Percentiles rank a stretch among this genome's conserved stretches.
Evolutionary conservation across 1,140 invertebrate genomes (phyloP).

Genomic region (Adelges cooleyi): DNA sequence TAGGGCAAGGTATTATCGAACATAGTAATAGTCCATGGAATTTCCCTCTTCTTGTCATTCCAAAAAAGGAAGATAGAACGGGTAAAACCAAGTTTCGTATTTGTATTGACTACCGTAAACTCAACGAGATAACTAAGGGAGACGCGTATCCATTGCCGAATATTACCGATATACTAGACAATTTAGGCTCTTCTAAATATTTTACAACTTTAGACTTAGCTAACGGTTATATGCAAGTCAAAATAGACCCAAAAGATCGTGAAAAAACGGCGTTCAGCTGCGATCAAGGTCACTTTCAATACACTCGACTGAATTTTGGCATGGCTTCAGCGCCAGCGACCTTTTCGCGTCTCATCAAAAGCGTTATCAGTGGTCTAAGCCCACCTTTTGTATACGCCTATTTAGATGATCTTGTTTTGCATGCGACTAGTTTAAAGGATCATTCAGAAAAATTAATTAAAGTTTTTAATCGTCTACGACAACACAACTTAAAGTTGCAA

Average conservation of each 20-base stretch:
- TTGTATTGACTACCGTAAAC: conserved; percentile 37
- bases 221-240: conserved; percentile 43
- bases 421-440: too few species aligned
- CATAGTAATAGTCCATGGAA: conserved; percentile 29
- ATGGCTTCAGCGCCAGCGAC: too few species aligned
- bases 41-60: conserved; percentile 30
- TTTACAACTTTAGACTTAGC: conserved; percentile 42
- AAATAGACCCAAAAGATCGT: conserved; percentile 36
- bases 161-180: conserved; percentile 41
- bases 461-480: too few species aligned
- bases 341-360: too few species aligned
- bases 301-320: too few species aligned
- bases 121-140: conserved; percentile 38
- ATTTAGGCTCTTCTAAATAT: conserved; percentile 35
- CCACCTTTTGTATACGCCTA: too few species aligned
- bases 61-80: conserved; percentile 32
- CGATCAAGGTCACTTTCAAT: conserved; percentile 37
- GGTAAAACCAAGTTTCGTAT: conserved; percentile 31
- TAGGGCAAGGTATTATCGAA: conserved; percentile 22
- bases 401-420: too few species aligned
- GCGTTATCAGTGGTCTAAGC: too few species aligned
- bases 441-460: too few species aligned
- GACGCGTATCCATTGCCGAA: conserved; percentile 45
- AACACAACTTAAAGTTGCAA: too few species aligned
- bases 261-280: conserved; percentile 42